Evolutionary conservation across 1,140 invertebrate species (phyloP), one percentile per base, ranked within the genome.

Genomic region (Octopus sinensis): DNA sequence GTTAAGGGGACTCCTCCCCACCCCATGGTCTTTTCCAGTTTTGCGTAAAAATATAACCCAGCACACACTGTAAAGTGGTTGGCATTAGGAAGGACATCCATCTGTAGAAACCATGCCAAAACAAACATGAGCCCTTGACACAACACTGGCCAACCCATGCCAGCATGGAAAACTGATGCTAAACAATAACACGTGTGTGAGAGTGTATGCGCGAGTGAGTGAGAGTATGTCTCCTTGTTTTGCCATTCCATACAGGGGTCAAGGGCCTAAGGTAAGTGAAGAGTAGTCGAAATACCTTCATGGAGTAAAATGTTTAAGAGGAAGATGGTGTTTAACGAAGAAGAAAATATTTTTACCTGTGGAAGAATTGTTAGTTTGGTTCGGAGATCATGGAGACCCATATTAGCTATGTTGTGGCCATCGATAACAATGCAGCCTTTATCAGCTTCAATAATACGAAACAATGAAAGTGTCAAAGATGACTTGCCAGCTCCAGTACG

Each of bases 401-500:
- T 73, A 5, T 73, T 78, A 23, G 75, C n/a, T 12, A 87, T 86
- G 56, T 81, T 73, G 77, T 84, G 53, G 23, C 82, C 83, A 80
- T 86, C 86, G 30, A 86, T 85, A 12, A 79, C 30, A 17, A 87
- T 85, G 43, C 54, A 68, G 9, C 86, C 86, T 30, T 54, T 23
- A 7, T 13, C 86, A 23, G 91, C 82, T 83, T 92, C 91, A 75
- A 92, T 86, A 43, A 92, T 88, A 10, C 91, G 86, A 83, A 92
- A 92, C 17, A 92, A 80, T 4, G 90, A 87, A 10, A 92, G 80
- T 6, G 90, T 91, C 51, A 97, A 90, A 0, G 91, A 91, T 12
- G 89, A 91, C 82, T 93, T 92, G 10, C 92, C 92, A 78, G 92
- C 91, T 78, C 92, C 92, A 5, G 92, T 93, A 82, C 92, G 82